Percentiles rank a stretch among this genome's conserved stretches.
These are phyloP conservation scores for Echinarachnius parma DNA, from an alignment of 53 echinoderm and acorn worm species.

Conservation along the genomic window DNA sequence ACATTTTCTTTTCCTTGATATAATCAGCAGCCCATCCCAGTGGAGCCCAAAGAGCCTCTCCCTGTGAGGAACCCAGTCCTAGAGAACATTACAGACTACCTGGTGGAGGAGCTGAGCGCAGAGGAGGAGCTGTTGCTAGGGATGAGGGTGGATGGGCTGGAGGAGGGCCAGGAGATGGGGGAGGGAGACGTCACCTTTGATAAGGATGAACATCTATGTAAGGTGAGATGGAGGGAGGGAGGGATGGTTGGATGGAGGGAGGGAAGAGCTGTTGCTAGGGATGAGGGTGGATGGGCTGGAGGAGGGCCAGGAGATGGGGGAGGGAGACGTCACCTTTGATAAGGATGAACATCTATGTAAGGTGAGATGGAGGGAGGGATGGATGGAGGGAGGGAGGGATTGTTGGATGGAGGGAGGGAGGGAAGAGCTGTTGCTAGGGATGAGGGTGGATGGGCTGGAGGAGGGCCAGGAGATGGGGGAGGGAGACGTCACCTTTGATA, in stretches of 20 bases:
- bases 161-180: constrained; percentile 66
- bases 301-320: constrained; percentile 65
- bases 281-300: constrained; percentile 65
- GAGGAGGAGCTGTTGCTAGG: constrained; percentile 94
- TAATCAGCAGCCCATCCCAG: constrained; percentile 13
- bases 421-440: constrained; percentile 87
- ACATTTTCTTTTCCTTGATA: no score
- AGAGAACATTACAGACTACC: constrained; percentile 97
- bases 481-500: constrained; percentile 65
- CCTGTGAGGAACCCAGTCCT: constrained; percentile 73
- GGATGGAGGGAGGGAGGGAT: not conserved
- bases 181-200: constrained; percentile 68
- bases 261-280: constrained; percentile 88
- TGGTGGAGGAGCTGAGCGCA: constrained; percentile 96
- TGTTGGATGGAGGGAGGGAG: constrained; percentile 22
- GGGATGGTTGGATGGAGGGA: no score
- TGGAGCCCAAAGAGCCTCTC: constrained; percentile 49
- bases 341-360: constrained; percentile 70
- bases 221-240: no score
- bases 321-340: constrained; percentile 67
- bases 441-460: constrained; percentile 63
- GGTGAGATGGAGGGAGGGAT: constrained; percentile 38
- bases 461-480: constrained; percentile 66
- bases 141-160: constrained; percentile 61
- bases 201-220: constrained; percentile 68